A percentile compares a stretch with the other conserved stretches of the same genome.
These are phyloP conservation scores for Megalonaias nervosa DNA, from an alignment of 1,140 invertebrate species.

Conservation along the genomic window DNA sequence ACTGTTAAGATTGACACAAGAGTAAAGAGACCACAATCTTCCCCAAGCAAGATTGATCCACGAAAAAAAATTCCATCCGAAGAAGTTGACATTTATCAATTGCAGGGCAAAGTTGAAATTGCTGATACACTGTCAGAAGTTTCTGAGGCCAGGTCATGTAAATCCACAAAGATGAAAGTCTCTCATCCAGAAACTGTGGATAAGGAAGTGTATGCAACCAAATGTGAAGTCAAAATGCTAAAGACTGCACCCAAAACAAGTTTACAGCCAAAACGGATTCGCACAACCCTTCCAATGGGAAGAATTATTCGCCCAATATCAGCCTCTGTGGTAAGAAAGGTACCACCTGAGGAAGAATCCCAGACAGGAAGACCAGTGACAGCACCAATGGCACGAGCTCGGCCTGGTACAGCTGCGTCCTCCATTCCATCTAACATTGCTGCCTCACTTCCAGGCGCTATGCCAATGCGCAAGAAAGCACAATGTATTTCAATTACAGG, in stretches of 20 bases:
- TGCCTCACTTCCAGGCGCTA: constrained; percentile 44
- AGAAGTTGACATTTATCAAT: constrained; percentile 53
- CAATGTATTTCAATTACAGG: constrained; percentile 40
- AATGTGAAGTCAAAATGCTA: constrained; percentile 51
- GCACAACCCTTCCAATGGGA: constrained; percentile 60
- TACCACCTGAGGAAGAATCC: constrained; percentile 29
- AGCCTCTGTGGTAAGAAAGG: constrained; percentile 49
- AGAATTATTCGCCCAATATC: constrained; percentile 63
- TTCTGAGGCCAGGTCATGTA: constrained; percentile 50
- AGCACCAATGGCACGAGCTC: constrained; percentile 42
- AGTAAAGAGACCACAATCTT: constrained; percentile 60
- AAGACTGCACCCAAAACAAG: constrained; percentile 46
- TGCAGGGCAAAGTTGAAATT: constrained; percentile 39
- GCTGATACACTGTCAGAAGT: constrained; percentile 47
- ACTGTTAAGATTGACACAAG: constrained; percentile 24
- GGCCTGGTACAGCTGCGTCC: constrained; percentile 41
- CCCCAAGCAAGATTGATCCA: constrained; percentile 68
- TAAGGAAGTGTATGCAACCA: constrained; percentile 54
- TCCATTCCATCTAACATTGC: constrained; percentile 44
- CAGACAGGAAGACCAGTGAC: constrained; percentile 46
- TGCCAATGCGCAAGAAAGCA: constrained; percentile 30
- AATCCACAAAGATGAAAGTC: constrained; percentile 51
- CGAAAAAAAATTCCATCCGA: constrained; percentile 63
- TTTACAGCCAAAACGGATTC: constrained; percentile 56
- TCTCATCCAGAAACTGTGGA: constrained; percentile 35